Evolutionary conservation across 2,888 invertebrate species (phyloP).

Genomic region (Colletes collaris): DNA sequence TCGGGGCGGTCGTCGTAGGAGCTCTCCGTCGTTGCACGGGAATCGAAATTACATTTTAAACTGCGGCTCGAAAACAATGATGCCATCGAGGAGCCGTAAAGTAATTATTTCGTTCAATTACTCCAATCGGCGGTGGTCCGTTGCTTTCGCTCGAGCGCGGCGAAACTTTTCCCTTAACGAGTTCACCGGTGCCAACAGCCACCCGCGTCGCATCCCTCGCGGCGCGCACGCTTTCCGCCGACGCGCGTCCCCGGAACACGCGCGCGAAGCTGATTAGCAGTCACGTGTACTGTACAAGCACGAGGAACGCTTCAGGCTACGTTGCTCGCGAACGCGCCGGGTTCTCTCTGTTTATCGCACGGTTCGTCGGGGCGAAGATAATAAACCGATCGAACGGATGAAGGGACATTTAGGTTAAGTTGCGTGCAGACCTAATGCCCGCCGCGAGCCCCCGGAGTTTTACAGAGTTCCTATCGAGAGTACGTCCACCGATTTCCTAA

Average conservation of each 20-base stretch:
- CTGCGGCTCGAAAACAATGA: too few species aligned
- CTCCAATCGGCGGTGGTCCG: too few species aligned
- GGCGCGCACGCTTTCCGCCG: not conserved
- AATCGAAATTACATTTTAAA: too few species aligned
- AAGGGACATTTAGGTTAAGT: conserved; percentile 61
- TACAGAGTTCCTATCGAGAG: too few species aligned
- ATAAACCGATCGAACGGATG: conserved; percentile 64
- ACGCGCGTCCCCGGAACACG: conserved; percentile 28
- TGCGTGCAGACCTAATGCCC: conserved; percentile 28
- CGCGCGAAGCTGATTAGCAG: conserved; percentile 62
- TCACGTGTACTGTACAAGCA: conserved; percentile 51
- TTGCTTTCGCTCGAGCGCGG: not conserved
- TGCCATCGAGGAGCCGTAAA: too few species aligned
- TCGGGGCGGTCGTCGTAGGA: too few species aligned
- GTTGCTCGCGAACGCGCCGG: conserved; percentile 15
- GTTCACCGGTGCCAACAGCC: not conserved
- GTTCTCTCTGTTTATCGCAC: conserved; percentile 66
- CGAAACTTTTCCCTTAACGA: conserved; percentile 7
- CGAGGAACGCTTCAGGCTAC: conserved; percentile 29
- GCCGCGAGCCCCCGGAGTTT: too few species aligned
- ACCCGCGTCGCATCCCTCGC: conserved; percentile 2
- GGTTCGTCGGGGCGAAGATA: conserved; percentile 56
- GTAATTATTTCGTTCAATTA: too few species aligned
- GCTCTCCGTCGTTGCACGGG: too few species aligned
- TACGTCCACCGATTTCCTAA: too few species aligned